A percentile compares a stretch with the other conserved stretches of the same genome.
Evolutionary conservation across 2,888 invertebrate genomes (phyloP).

Genomic region (Leptinotarsa rubiginosa): DNA sequence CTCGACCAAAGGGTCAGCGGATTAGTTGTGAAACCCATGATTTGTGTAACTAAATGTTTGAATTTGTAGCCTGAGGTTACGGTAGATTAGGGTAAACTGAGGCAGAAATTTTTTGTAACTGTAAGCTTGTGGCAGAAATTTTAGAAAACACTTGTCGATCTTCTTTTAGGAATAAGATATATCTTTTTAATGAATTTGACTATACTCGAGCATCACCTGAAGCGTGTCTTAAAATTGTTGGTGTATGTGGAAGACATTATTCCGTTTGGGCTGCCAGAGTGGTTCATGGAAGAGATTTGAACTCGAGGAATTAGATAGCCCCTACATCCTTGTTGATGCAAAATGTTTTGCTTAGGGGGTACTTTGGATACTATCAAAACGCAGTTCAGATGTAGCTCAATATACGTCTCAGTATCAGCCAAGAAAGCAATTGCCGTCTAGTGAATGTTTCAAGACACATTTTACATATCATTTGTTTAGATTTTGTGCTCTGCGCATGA

Average conservation of each 20-base stretch:
- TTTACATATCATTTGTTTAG: too few species aligned
- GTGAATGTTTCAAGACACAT: too few species aligned
- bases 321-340: slow-evolving; percentile 14
- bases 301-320: slow-evolving; percentile 1
- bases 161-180: slow-evolving; percentile 35
- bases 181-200: slow-evolving; percentile 42
- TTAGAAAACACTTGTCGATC: slow-evolving; percentile 20
- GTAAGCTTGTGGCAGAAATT: slow-evolving; percentile 53
- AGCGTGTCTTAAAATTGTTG: slow-evolving; percentile 56
- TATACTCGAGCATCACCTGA: slow-evolving; percentile 55
- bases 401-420: too few species aligned
- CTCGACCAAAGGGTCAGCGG: background rate
- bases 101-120: slow-evolving; percentile 53
- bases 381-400: too few species aligned
- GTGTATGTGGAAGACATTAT: background rate
- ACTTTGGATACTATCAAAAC: too few species aligned
- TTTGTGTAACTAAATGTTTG: slow-evolving; percentile 37
- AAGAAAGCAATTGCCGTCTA: too few species aligned
- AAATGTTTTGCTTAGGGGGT: background rate
- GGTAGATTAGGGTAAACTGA: slow-evolving; percentile 40
- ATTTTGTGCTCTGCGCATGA: too few species aligned
- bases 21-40: slow-evolving; percentile 34
- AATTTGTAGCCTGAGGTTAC: slow-evolving; percentile 31
- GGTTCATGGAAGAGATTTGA: slow-evolving; percentile 13
- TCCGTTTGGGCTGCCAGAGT: slow-evolving; percentile 4